Conservation (phyloP, 2,888 invertebrate species). For the Plagodis pulveraria region DNA sequence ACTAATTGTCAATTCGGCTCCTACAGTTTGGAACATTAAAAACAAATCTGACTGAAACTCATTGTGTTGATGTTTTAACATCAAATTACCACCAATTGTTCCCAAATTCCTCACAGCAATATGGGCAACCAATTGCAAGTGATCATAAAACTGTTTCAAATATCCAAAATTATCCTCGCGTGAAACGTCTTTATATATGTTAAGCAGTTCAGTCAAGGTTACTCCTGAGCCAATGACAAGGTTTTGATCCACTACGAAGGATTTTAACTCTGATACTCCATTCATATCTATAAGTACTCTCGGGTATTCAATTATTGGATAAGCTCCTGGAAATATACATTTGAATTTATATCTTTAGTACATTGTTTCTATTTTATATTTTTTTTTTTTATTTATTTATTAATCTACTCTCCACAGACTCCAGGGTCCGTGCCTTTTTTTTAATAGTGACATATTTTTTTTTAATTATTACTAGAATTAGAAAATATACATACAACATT, state of each 20-base stretch:
- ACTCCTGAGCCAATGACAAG: constrained; percentile 84
- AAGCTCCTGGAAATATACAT: constrained; percentile 55
- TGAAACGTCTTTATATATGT: constrained; percentile 63
- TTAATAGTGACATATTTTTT: no score
- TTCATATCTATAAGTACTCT: constrained; percentile 86
- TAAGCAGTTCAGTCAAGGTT: constrained; percentile 80
- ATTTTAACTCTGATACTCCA: constrained; percentile 82
- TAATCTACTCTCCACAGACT: no score
- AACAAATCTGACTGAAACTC: constrained; percentile 90
- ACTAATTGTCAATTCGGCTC: constrained; percentile 54
- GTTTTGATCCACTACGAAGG: constrained; percentile 59
- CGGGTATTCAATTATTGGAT: constrained; percentile 62
- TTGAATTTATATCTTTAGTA: no score
- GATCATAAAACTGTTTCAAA: constrained; percentile 82
- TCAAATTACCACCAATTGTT: constrained; percentile 88
- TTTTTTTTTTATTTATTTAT: no score
- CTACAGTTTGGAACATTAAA: constrained; percentile 67
- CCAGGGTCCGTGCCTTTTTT: no score
- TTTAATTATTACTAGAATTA: no score
- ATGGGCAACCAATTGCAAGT: constrained; percentile 88
- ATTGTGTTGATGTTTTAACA: constrained; percentile 86
- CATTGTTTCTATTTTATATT: no score
- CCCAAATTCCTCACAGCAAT: constrained; percentile 88
- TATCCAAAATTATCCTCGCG: constrained; percentile 80
- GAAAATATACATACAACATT: no score